Evolutionary conservation across 2,113 vertebrate species (phyloP), one percentile per base, ranked within the genome.

Genomic region (Potamarius usumacintae): DNA sequence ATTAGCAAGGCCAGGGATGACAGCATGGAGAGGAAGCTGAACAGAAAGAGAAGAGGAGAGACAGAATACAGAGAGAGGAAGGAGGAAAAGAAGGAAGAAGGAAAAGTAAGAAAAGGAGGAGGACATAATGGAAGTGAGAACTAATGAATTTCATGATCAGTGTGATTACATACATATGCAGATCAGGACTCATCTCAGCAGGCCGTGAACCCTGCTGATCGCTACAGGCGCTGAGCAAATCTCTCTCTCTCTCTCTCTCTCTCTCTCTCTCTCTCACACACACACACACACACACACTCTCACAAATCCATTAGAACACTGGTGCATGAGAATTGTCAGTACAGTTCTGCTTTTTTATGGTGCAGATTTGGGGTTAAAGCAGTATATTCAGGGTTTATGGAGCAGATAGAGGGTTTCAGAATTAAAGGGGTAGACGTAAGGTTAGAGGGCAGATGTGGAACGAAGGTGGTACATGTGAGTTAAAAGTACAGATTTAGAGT

Each of bases 71-170:
- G 79, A 60, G 71, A 77, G 76, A 76, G 69, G 81, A 52, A 67
- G 42, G 84, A 55, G 69, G 30, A 20, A 52, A 87, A 50, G 53
- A n/a, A 84, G 83, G 77, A 87, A 50, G 53, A n/a, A 84, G 83
- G 77, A 84, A 18, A 67, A 48, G 82, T 55, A 85, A 90, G 76
- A 25, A n/a, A 86, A 55, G 80, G 87, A 87, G 86, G 74, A 77
- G 86, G 84, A 88, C 79, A 87, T 85, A 90, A 87, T 84, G 86
- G 83, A 67, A 53, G 30, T 62, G 80, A 90, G 85, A 91, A 88
- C 34, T 86, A 90, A 91, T 91, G 90, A 79, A 89, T 88, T 91
- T 93, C 92, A 91, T 82, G 62, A 88, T 90, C 91, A 88, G 89
- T 88, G 89, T 90, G 58, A 52, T 22, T 50, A 52, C 48, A 25